Base-by-base conservation (phyloP, 2,113 vertebrate genomes). In the Malurus elegans region DNA sequence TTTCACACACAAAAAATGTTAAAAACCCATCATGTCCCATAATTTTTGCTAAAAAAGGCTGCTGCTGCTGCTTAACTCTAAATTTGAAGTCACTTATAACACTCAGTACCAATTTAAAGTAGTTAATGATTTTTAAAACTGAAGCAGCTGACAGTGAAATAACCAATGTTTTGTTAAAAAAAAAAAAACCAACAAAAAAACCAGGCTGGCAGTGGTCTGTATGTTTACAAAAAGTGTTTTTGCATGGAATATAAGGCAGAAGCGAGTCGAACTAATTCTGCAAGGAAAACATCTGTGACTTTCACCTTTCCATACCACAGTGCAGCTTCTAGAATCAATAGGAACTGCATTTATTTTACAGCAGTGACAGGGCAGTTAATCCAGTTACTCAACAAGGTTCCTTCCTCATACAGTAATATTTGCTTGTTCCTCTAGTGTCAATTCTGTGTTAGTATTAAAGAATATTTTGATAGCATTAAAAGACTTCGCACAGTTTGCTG, bases 361-460 rank as follows among this genome's bases (percentile, higher is more conserved):
- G 18, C 3, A 54, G 34, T 50, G 81, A 62, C 2, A 0, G 36
- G 72, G 70, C 45, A 53, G 66, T 72, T 60, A 42, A 48, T 92
- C 76, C 58, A 57, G 36, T 65, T 82, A 65, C 50, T 65, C 62
- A 79, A 50, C n/a, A 82, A 20, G 0, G 10, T 60, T 76, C 76
- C 64, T 92, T 65, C 44, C 34, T n/a, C 31, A 42, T 12, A 67
- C 48, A 61, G 74, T 57, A 80, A 34, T 79, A 84, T 76, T 66
- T 86, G 67, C 65, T 56, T 88, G 28, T 54, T 95, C 79, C 65
- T 80, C 90, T 93, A 88, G 93, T 91, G 95, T 91, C 86, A 76
- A 66, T 62, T 56, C 18, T 58, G 60, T 83, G 62, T 81, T 92
- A 90, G 70, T 73, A 91, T 73, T 87, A 58, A 31, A 66, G 44